Percentiles rank a stretch among this genome's conserved stretches.
These are phyloP conservation scores for Sturnira hondurensis DNA, from an alignment of 2,113 vertebrate species.

Conservation along the genomic window DNA sequence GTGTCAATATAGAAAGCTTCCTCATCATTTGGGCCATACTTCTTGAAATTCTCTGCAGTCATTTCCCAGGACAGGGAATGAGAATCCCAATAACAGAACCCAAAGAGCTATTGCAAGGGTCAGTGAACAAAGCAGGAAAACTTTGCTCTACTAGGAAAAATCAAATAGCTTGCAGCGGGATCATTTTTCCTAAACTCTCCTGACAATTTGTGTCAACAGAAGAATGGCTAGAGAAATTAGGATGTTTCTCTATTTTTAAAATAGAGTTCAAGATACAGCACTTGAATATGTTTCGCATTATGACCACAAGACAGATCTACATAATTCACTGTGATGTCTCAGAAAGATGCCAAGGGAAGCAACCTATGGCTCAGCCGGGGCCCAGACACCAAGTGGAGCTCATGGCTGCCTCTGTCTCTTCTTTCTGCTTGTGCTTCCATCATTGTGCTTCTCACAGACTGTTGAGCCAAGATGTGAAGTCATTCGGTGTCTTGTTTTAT, in stretches of 20 bases:
- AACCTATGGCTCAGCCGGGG: background rate
- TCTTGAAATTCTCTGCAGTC: constrained; percentile 53
- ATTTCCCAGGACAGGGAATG: constrained; percentile 22
- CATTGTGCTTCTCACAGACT: background rate
- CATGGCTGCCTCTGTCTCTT: background rate
- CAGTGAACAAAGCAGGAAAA: constrained; percentile 32
- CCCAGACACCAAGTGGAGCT: background rate
- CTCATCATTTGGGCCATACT: background rate
- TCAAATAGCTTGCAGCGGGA: background rate
- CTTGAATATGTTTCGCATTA: background rate
- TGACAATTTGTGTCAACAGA: constrained; percentile 16
- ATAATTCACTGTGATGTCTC: background rate
- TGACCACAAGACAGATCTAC: background rate
- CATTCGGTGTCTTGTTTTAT: background rate
- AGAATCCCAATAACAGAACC: constrained; percentile 42
- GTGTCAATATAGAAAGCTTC: background rate
- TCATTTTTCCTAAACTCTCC: constrained; percentile 35
- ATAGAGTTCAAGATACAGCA: background rate
- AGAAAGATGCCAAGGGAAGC: background rate
- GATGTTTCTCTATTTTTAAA: constrained; percentile 15
- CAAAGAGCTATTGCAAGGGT: constrained; percentile 35
- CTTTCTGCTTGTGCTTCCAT: background rate
- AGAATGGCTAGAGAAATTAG: constrained; percentile 25
- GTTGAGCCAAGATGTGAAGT: background rate
- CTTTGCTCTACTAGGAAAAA: constrained; percentile 24